Evolutionary conservation across 2,113 vertebrate genomes (phyloP), one percentile per base, ranked within the genome.

Genomic region (Amia ocellicauda): DNA sequence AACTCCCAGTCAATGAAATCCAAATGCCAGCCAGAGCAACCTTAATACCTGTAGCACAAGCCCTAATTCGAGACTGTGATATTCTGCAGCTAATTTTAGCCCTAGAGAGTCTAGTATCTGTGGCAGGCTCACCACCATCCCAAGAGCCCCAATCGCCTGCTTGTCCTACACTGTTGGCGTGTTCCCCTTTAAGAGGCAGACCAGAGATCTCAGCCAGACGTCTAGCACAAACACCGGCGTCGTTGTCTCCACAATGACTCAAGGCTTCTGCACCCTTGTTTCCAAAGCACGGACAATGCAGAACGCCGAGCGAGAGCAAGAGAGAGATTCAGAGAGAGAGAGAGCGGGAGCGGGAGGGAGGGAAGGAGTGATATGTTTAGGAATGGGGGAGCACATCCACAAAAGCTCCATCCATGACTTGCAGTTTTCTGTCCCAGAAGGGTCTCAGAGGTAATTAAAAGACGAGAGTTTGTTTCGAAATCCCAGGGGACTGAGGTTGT

Each of bases 111-210:
- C 53, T 56, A 19, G 17, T 17, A 56, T 23, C 53, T 56, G 26
- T 56, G 26, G 23, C 53, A 17, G 53, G 69, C 64, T 62, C 64
- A 36, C 65, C 63, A 65, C 11, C 31, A 11, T 5, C 11, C 31
- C 31, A 36, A 70, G 4, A 8, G 13, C 72, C 74, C 63, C 81
- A 67, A 67, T 75, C n/a, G 24, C 80, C 63, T 67, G 77, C 72
- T 63, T 45, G 50, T 70, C 50, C 65, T 57, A 70, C 60, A 74
- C 66, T 67, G 61, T 62, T 11, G 61, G 49, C 1, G 64, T 63
- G 59, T 86, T 70, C 62, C 66, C 76, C 88, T 89, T 90, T 90
- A 90, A 90, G 79, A 86, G 87, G 88, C 81, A 80, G 87, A 66
- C 52, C 64, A 54, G 20, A 66, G 54, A 47, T 70, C 62, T 58